Percentiles rank a stretch among this genome's conserved stretches.
Conservation (phyloP, 2,113 vertebrate genomes). For the Brevimyrus niger region DNA sequence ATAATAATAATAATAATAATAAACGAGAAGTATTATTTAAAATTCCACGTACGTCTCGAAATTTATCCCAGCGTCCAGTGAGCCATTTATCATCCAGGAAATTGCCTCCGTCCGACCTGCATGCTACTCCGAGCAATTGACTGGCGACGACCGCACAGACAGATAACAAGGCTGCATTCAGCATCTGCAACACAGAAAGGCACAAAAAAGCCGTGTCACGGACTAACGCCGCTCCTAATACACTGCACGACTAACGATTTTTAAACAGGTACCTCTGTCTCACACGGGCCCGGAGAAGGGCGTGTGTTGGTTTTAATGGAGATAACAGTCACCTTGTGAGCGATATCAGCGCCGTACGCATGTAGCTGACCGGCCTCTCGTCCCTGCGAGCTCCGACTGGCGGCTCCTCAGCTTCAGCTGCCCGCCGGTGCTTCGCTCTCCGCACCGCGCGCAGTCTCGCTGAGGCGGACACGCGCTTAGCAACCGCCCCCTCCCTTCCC, state of each 20-base stretch:
- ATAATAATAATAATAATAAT: neutral
- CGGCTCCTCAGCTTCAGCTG: slow-evolving; percentile 24
- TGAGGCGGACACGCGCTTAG: slow-evolving; percentile 40
- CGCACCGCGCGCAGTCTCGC: slow-evolving; percentile 43
- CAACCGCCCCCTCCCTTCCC: slow-evolving; percentile 31
- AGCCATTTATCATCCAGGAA: slow-evolving; percentile 96
- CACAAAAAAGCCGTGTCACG: slow-evolving; percentile 38
- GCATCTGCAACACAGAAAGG: slow-evolving; percentile 76
- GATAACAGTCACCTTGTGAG: slow-evolving; percentile 36
- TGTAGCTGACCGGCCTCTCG: slow-evolving; percentile 44
- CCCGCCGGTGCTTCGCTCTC: slow-evolving; percentile 25
- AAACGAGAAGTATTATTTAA: neutral
- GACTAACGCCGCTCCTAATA: neutral
- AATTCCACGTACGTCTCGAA: slow-evolving; percentile 82
- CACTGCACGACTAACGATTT: neutral
- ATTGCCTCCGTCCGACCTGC: slow-evolving; percentile 81
- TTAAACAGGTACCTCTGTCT: neutral
- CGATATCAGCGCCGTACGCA: slow-evolving; percentile 43
- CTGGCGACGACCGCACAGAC: slow-evolving; percentile 71
- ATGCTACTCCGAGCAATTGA: slow-evolving; percentile 59
- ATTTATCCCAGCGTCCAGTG: slow-evolving; percentile 88
- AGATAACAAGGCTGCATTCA: slow-evolving; percentile 68
- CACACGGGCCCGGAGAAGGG: too few relatives aligned
- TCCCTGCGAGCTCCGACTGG: slow-evolving; percentile 42
- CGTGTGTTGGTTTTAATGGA: neutral